Evolutionary conservation across 2,888 invertebrate genomes (phyloP).

Genomic region (Amphipyra tragopoginis): DNA sequence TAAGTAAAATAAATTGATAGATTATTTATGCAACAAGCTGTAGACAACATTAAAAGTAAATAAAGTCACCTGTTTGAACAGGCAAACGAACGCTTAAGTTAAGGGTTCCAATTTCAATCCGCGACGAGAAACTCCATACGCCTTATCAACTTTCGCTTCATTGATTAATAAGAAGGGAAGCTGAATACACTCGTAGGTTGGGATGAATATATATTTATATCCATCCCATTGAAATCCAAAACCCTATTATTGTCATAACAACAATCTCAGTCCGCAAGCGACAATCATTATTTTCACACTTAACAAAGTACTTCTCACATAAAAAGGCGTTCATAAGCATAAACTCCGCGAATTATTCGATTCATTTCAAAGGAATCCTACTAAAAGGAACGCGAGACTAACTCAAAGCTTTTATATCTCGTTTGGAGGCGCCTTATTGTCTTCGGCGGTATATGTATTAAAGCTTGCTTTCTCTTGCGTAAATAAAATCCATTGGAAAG

Average conservation of each 20-base stretch:
- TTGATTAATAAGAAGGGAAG: slow-evolving; percentile 54
- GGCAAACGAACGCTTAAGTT: slow-evolving; percentile 40
- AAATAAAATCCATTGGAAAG: slow-evolving; percentile 88
- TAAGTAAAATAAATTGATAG: background rate
- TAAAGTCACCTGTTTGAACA: slow-evolving; percentile 27
- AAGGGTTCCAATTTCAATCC: slow-evolving; percentile 8
- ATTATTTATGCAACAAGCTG: slow-evolving; percentile 16
- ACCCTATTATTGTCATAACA: slow-evolving; percentile 63
- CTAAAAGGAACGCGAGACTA: slow-evolving; percentile 87
- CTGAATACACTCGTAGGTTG: slow-evolving; percentile 34
- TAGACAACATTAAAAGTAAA: slow-evolving; percentile 13
- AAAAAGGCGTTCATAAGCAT: slow-evolving; percentile 82
- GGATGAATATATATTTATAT: slow-evolving; percentile 44
- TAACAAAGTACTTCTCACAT: slow-evolving; percentile 77
- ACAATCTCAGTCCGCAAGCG: slow-evolving; percentile 60
- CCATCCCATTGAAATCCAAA: slow-evolving; percentile 62
- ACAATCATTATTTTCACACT: slow-evolving; percentile 78
- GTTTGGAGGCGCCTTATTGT: slow-evolving; percentile 88
- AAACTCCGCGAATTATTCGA: slow-evolving; percentile 88
- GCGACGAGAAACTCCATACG: slow-evolving; percentile 48
- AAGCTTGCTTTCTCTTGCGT: slow-evolving; percentile 89
- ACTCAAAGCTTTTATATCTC: slow-evolving; percentile 90
- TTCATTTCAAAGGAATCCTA: slow-evolving; percentile 89
- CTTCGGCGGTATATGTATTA: slow-evolving; percentile 88
- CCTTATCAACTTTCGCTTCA: slow-evolving; percentile 54